Evolutionary conservation across 1,140 invertebrate genomes (phyloP).

Genomic region (Alviniconcha marisindica): DNA sequence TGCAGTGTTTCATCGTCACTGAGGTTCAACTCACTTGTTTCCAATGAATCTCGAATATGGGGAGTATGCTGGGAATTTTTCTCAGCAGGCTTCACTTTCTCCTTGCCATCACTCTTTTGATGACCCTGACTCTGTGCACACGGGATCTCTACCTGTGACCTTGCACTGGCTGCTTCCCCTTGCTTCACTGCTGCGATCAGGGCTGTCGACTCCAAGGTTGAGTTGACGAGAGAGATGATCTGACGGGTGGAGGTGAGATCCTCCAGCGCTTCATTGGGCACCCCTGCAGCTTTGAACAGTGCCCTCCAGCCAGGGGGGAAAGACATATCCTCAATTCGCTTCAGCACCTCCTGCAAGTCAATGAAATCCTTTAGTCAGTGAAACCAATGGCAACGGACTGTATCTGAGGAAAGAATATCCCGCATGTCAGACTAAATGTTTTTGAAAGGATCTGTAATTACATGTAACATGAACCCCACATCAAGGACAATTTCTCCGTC

Average conservation of each 20-base stretch:
- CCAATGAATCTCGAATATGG: neutral
- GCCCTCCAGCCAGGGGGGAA: conserved; percentile 64
- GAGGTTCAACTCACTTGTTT: neutral
- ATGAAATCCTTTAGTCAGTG: conserved; percentile 63
- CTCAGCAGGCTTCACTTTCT: neutral
- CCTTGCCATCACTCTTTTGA: neutral
- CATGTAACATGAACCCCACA: no score
- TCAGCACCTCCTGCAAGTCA: conserved; percentile 57
- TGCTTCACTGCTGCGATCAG: conserved; percentile 32
- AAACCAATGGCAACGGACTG: no score
- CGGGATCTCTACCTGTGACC: neutral
- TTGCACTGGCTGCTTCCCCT: neutral
- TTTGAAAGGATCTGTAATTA: no score
- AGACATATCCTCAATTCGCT: conserved; percentile 55
- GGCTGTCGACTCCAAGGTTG: conserved; percentile 56
- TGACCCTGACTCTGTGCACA: neutral
- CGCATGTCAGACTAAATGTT: no score
- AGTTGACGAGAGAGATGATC: conserved; percentile 58
- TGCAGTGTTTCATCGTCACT: conserved; percentile 10
- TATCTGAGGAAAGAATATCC: no score
- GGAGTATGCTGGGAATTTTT: no score
- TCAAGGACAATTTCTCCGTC: no score
- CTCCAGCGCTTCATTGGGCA: conserved; percentile 56
- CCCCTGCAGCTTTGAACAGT: conserved; percentile 60
- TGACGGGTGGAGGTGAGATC: conserved; percentile 60